Evolutionary conservation across 2,888 invertebrate species (phyloP).

Genomic region (Hypolimnas misippus): DNA sequence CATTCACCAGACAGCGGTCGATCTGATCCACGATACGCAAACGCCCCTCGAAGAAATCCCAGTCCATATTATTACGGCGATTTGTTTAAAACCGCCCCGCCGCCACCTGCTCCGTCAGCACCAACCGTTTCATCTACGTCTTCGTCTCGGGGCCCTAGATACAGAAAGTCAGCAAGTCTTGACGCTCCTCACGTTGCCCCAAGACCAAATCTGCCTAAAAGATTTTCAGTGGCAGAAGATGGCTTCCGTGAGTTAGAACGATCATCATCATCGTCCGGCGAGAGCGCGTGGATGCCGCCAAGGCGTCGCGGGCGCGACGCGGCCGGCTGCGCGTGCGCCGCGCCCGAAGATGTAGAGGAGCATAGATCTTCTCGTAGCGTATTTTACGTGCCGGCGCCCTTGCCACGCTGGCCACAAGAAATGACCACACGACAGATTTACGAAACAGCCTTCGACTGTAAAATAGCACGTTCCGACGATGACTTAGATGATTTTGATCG

Average conservation of each 20-base stretch:
- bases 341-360: constrained; percentile 87
- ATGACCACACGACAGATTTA: constrained; percentile 90
- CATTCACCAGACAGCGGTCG: constrained; percentile 89
- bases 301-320: constrained; percentile 87
- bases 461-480: constrained; percentile 91
- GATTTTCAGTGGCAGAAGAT: constrained; percentile 89
- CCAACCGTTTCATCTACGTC: constrained; percentile 73
- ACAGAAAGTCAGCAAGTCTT: constrained; percentile 89
- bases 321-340: constrained; percentile 89
- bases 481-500: constrained; percentile 92
- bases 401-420: constrained; percentile 86
- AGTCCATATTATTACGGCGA: constrained; percentile 94
- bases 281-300: constrained; percentile 88
- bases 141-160: constrained; percentile 81
- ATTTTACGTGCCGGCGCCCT: constrained; percentile 87
- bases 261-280: constrained; percentile 83
- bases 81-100: constrained; percentile 84
- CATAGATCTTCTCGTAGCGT: constrained; percentile 87
- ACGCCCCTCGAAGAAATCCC: constrained; percentile 87
- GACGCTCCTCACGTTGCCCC: constrained; percentile 89
- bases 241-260: constrained; percentile 85
- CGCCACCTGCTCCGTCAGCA: constrained; percentile 76
- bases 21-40: constrained; percentile 80
- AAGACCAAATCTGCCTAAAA: constrained; percentile 85
- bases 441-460: constrained; percentile 95